Evolutionary conservation across 2,797 vertebrate species (phyloP), one percentile per base, ranked within the genome.

Genomic region (Pangasius macronema): DNA sequence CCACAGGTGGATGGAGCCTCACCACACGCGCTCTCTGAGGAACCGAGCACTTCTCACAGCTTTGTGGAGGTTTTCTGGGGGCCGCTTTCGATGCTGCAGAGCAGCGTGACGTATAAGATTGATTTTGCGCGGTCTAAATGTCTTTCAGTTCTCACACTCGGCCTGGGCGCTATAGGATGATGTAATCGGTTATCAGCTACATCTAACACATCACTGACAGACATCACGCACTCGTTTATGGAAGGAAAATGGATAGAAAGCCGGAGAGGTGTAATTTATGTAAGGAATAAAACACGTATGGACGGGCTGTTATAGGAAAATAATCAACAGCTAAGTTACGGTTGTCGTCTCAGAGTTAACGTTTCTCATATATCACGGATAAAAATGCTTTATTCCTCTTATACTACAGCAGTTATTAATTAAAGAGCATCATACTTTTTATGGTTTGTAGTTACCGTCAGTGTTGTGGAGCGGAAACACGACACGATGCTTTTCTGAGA

Each of bases 1-100:
- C 89, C 83, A 73, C 84, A 81, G 59, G 55, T 59, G 86, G 73
- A 87, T 84, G 24, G 63, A 73, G 86, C 86, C 86, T 89, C 68
- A 89, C 82, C 87, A 73, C 87, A 88, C 55, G 49, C 14, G 27
- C 39, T 55, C 65, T 80, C 70, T 8, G 72, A 88, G 85, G 87
- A 90, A 89, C 77, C 49, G 81, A 89, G 49, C 84, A 30, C 63
- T 80, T 81, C 82, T 86, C 51, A 72, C 83, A 75, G 49, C 61
- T 83, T 46, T 59, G 70, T 24, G 16, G 82, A 61, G 84, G 84
- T 33, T 79, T 16, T 2, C 18, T n/a, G n/a, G 51, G 0, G 77
- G 42, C 75, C 49, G 57, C 13, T 85, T 82, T 51, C 84, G 57
- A 80, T 81, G 33, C 57, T 27, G 36, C 80, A 14, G 30, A 65